Conservation (phyloP, 2,797 vertebrate species). For the Anguilla pacifica region DNA sequence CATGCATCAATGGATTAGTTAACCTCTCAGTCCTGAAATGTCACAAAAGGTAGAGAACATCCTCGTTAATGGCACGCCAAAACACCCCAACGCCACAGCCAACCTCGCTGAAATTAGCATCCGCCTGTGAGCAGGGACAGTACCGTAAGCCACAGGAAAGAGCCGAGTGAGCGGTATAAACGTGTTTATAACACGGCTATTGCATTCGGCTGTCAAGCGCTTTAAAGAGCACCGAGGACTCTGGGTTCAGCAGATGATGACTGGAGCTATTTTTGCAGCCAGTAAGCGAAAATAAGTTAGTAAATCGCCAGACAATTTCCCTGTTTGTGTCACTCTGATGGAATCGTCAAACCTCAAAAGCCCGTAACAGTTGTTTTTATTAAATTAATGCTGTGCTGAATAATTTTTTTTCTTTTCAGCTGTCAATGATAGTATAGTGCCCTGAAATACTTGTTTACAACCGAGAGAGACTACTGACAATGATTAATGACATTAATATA, state of each 20-base stretch:
- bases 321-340: not conserved
- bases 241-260: not conserved
- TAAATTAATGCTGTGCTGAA: not conserved
- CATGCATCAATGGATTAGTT: not conserved
- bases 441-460: not conserved
- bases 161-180: not conserved
- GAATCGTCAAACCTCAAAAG: not conserved
- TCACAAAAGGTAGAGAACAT: not conserved
- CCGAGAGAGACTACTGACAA: not conserved
- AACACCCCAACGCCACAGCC: too few species aligned
- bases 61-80: not conserved
- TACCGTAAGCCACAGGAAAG: not conserved
- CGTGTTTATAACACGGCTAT: not conserved
- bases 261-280: not conserved
- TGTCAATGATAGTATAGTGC: not conserved
- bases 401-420: not conserved
- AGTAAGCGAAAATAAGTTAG: not conserved
- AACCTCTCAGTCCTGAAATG: not conserved
- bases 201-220: not conserved
- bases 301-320: too few species aligned
- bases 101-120: not conserved
- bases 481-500: not conserved
- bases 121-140: not conserved
- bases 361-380: not conserved
- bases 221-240: not conserved